Base-by-base conservation (phyloP, 1,140 invertebrate species). In the Diabrotica virgifera region DNA sequence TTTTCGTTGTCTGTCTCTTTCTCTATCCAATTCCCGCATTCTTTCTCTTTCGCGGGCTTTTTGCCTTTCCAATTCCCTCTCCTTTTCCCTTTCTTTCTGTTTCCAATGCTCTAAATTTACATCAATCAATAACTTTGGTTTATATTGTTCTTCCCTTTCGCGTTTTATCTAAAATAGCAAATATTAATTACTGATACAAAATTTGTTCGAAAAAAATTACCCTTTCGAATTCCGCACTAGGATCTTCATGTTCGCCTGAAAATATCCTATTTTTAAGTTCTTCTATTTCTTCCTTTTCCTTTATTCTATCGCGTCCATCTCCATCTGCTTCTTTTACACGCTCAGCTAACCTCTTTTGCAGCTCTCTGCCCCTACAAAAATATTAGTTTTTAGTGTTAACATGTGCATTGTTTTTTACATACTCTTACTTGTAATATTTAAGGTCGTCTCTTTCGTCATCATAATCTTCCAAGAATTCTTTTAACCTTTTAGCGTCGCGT, bases 391-490 rank as follows among this genome's bases (percentile, higher is more conserved):
- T 10, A 10, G n/a, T 10, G 6, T 10, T 46, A 24, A 24, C 4
- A 24, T 4, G 24, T 24, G 24, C 24, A 24, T 24, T 24, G 24
- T 24, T 24, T 24, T 24, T 24, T 24, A 24, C 24, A 46, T 46
- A 46, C n/a, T 8, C 55, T 82, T 79, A 90, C 89, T 94, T 96
- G 82, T 98, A 99, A 83, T 94, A 99, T 79, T 98, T 98, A 36
- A 90, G 85, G 79, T 99, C 97, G 80, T 98, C 95, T 56, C 94
- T 84, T 80, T 98, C 95, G 80, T 99, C 97, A 79, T 98, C 96
- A 78, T 99, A 99, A 80, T 99, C 97, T 81, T 99, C 96, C 8
- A 99, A 84, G 78, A 99, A 99, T 82, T 99, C 95, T 80, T 97
- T 96, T 10, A 99, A 83, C 51, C 93, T 85, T 80, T 95, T 94